Base-by-base conservation (phyloP, 2,113 vertebrate genomes). In the Pangasianodon hypophthalmus region DNA sequence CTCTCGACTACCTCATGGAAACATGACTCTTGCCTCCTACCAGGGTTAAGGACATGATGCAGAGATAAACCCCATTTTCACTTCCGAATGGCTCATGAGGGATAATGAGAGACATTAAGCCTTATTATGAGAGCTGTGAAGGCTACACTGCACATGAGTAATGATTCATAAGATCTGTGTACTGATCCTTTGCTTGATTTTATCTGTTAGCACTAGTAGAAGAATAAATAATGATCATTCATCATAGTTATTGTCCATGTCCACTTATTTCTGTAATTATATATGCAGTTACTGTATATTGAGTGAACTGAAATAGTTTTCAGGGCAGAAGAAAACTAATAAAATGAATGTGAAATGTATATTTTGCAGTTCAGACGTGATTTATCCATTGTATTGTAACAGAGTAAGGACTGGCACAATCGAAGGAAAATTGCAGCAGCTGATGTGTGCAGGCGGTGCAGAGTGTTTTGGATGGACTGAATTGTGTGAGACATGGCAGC, bases 21-120 rank as follows among this genome's bases (percentile, higher is more conserved):
- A 71, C 56, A 46, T 56, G 84, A 80, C 71, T 84, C 56, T 71
- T 48, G 52, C 9, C 54, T 37, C 83, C 88, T 50, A 81, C 50
- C 84, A 86, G 60, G 73, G 73, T 86, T 81, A 85, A 84, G 52
- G 56, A 77, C 85, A 88, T 88, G 69, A 86, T 50, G 21, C 71
- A 88, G 82, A 88, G 32, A 80, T 85, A 87, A 84, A 62, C 73
- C 50, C 32, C 32, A 67, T 83, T 86, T 88, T 86, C 41, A 24
- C 62, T 86, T 91, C 75, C 75, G 41, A 79, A 41, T 52, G 54
- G 82, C 82, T 85, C 62, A 73, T 86, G n/a, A 82, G 41, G n/a
- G 84, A 71, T 69, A 86, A 86, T 29, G 64, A 86, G 37, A 86
- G 48, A 82, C 88, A 86, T 86, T 81, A 90, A 86, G 37, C 32